phyloP scores from a whole-genome alignment of 2,797 vertebrate genomes.

The Helostoma temminkii region DNA sequence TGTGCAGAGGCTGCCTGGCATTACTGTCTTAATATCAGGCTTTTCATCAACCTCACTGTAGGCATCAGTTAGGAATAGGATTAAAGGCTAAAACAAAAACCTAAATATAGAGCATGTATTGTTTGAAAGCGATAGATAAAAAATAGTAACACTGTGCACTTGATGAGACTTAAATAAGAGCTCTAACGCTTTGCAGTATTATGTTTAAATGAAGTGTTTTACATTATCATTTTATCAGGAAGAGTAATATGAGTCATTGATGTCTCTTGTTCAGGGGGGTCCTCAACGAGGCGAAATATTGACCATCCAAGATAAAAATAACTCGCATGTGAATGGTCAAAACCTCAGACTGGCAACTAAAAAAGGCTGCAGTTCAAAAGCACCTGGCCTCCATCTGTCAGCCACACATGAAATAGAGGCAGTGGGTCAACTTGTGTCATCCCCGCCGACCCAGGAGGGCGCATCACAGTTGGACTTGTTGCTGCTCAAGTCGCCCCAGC shows the following conservation, averaged over 20 bases:
- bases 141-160: no score
- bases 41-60: neutral
- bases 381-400: slow-evolving; percentile 76
- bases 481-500: slow-evolving; percentile 43
- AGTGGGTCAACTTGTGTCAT: slow-evolving; percentile 50
- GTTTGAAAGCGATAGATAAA: neutral
- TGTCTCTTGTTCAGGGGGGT: slow-evolving; percentile 67
- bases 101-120: neutral
- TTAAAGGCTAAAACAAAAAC: neutral
- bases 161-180: neutral
- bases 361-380: slow-evolving; percentile 70
- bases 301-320: slow-evolving; percentile 76
- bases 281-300: slow-evolving; percentile 64
- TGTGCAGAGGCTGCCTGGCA: neutral
- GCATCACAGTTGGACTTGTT: slow-evolving; percentile 46
- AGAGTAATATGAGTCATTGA: slow-evolving; percentile 19
- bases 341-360: slow-evolving; percentile 79
- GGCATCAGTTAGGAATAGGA: neutral
- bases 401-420: slow-evolving; percentile 53
- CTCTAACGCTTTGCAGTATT: neutral
- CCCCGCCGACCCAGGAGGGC: slow-evolving; percentile 45
- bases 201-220: neutral
- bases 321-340: slow-evolving; percentile 75
- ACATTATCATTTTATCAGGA: neutral
- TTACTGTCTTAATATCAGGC: neutral